phyloP scores from a whole-genome alignment of 2,888 invertebrate species.

The Liodrosophila aerea region DNA sequence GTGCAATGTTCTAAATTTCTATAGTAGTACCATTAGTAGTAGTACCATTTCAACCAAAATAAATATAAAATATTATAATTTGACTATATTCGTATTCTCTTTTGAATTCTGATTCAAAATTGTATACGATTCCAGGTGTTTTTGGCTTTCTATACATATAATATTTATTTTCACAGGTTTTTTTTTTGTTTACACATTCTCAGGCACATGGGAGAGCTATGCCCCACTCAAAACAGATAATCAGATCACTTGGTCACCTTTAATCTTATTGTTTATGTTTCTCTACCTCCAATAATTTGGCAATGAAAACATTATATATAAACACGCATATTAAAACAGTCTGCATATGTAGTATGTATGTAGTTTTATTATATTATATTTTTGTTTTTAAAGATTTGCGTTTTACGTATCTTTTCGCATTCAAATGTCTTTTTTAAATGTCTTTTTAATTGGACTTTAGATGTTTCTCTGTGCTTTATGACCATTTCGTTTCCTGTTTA shows the following conservation, averaged over 20 bases:
- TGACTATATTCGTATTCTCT: no score
- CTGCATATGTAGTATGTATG: background rate
- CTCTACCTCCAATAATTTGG: conserved; percentile 48
- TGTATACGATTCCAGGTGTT: no score
- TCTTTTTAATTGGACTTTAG: conserved; percentile 64
- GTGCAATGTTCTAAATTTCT: no score
- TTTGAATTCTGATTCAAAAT: no score
- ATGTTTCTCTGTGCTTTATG: conserved; percentile 36
- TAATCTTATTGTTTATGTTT: conserved; percentile 59
- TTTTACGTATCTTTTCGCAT: conserved; percentile 19
- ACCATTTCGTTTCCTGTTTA: conserved; percentile 43
- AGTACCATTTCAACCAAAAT: no score
- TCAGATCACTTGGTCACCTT: conserved; percentile 41
- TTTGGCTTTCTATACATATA: background rate
- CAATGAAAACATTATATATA: conserved; percentile 44
- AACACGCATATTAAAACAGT: background rate
- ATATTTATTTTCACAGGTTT: background rate
- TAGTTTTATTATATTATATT: conserved; percentile 3
- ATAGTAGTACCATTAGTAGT: no score
- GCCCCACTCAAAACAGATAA: conserved; percentile 21
- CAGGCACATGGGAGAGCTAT: conserved; percentile 23
- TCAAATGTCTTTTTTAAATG: conserved; percentile 71
- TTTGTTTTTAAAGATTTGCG: conserved; percentile 30
- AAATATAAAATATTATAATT: no score
- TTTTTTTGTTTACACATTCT: conserved; percentile 8